These are phyloP conservation scores for Aphyosemion australe DNA, from an alignment of 2,113 vertebrate species.

Conservation along the genomic window DNA sequence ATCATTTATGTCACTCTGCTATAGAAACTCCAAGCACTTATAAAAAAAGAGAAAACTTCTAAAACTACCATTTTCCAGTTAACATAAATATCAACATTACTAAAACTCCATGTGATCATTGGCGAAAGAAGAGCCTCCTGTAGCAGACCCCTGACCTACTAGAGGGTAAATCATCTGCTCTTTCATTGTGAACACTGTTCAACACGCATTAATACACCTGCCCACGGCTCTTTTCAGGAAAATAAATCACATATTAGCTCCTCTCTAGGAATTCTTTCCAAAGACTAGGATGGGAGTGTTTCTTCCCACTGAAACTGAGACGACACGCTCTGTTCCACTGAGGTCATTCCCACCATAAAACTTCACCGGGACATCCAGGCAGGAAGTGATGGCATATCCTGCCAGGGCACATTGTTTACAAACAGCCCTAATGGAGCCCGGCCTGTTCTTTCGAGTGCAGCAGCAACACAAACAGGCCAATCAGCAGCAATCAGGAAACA, in stretches of 20 bases:
- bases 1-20: no score
- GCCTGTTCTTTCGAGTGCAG: constrained; percentile 15
- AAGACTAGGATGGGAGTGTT: background rate
- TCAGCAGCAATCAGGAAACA: constrained; percentile 48
- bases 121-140: no score
- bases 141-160: no score
- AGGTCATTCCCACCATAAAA: constrained; percentile 67
- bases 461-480: constrained; percentile 43
- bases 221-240: background rate
- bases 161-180: no score
- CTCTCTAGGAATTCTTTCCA: background rate
- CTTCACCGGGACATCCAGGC: constrained; percentile 44
- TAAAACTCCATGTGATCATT: no score
- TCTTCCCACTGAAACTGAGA: constrained; percentile 1
- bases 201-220: background rate
- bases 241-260: background rate
- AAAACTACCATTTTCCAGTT: no score
- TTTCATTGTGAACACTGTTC: background rate
- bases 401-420: constrained; percentile 64
- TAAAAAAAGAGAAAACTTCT: no score
- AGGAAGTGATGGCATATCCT: constrained; percentile 74
- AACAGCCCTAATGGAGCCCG: constrained; percentile 51
- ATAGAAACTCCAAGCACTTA: no score
- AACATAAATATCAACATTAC: no score
- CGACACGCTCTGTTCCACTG: constrained; percentile 11